Percentiles rank a stretch among this genome's conserved stretches.
These are phyloP conservation scores for Hipparchia semele DNA, from an alignment of 2,888 invertebrate genomes.

Conservation along the genomic window DNA sequence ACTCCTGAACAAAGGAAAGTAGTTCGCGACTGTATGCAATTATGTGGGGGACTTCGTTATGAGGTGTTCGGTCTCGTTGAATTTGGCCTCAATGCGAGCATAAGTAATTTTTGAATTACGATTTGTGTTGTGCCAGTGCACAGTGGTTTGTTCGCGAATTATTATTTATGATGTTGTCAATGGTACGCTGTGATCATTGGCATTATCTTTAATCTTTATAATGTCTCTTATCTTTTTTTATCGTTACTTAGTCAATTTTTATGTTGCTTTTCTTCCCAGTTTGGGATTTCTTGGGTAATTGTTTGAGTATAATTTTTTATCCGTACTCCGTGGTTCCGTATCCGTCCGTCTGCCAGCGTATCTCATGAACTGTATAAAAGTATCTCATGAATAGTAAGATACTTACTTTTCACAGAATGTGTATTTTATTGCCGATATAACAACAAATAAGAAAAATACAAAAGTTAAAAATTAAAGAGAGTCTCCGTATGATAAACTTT, in stretches of 20 bases:
- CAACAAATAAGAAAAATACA: too few species aligned
- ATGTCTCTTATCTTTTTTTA: neutral
- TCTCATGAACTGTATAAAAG: too few species aligned
- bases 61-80: slow-evolving; percentile 35
- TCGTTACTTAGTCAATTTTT: slow-evolving; percentile 17
- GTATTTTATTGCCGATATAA: too few species aligned
- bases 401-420: too few species aligned
- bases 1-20: slow-evolving; percentile 45
- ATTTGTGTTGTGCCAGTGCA: slow-evolving; percentile 22
- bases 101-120: slow-evolving; percentile 40
- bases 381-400: too few species aligned
- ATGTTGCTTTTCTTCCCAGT: neutral
- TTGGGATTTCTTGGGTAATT: neutral
- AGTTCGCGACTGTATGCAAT: slow-evolving; percentile 42
- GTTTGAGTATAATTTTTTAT: too few species aligned
- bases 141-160: slow-evolving; percentile 33
- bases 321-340: too few species aligned
- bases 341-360: too few species aligned
- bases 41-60: slow-evolving; percentile 46
- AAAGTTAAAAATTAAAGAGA: too few species aligned
- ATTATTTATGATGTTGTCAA: slow-evolving; percentile 11
- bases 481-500: too few species aligned
- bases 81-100: slow-evolving; percentile 40
- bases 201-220: too few species aligned
- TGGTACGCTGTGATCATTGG: neutral